Evolutionary conservation across 2,888 invertebrate species (phyloP).

Genomic region (Atherix ibis): DNA sequence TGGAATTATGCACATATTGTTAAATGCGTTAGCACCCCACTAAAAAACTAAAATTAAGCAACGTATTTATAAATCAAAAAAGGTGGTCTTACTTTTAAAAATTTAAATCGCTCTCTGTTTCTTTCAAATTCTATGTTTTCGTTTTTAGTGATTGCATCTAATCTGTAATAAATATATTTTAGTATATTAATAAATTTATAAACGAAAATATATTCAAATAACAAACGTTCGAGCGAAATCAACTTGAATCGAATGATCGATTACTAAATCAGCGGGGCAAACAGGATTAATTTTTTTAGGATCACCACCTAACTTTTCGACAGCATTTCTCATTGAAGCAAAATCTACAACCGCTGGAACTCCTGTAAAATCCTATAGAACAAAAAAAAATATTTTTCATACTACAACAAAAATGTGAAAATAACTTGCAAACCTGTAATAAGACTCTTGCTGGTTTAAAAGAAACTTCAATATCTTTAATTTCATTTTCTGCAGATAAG

Average conservation of each 20-base stretch:
- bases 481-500: constrained; percentile 29
- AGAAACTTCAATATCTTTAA: constrained; percentile 84
- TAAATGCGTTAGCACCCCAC: constrained; percentile 94
- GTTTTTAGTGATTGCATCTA: constrained; percentile 79
- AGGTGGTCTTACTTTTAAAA: constrained; percentile 61
- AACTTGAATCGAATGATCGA: constrained; percentile 96
- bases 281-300: constrained; percentile 90
- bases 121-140: constrained; percentile 89
- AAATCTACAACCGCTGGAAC: constrained; percentile 98
- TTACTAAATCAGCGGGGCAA: constrained; percentile 93
- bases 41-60: constrained; percentile 28
- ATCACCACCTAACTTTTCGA: constrained; percentile 69
- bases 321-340: constrained; percentile 96
- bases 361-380: constrained; percentile 71
- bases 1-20: constrained; percentile 94
- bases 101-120: constrained; percentile 89
- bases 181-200: constrained; percentile 4
- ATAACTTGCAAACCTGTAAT: constrained; percentile 46
- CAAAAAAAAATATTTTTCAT: not conserved
- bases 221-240: constrained; percentile 66
- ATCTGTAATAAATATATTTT: constrained; percentile 33
- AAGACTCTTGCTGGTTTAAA: constrained; percentile 95
- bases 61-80: not conserved
- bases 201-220: constrained; percentile 3
- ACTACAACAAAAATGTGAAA: not conserved